These are phyloP conservation scores for Channa maculata DNA, from an alignment of 2,113 vertebrate genomes.

Conservation along the genomic window DNA sequence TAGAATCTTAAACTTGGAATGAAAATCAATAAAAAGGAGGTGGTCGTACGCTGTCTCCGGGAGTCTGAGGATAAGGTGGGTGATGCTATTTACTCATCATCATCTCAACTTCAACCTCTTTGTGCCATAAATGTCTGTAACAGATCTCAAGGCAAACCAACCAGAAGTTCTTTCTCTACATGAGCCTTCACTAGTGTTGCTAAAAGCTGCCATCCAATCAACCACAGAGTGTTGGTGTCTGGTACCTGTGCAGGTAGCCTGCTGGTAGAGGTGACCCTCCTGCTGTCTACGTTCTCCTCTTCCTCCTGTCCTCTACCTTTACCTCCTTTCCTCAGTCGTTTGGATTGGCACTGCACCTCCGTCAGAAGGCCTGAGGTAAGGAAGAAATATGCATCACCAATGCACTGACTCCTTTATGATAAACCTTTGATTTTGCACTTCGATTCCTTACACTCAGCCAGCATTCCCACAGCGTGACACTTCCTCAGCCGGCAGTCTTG, in stretches of 20 bases:
- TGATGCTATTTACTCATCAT: no score
- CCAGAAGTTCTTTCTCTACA: no score
- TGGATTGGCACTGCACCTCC: conserved; percentile 96
- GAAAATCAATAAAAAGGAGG: no score
- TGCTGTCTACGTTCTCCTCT: conserved; percentile 81
- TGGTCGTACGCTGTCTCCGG: no score
- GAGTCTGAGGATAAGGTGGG: no score
- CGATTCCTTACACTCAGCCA: conserved; percentile 90
- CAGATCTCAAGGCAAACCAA: neutral
- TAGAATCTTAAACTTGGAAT: no score
- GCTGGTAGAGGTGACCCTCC: conserved; percentile 89
- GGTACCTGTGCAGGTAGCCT: conserved; percentile 79
- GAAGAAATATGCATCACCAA: neutral
- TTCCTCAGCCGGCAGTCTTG: conserved; percentile 95
- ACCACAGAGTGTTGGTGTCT: neutral
- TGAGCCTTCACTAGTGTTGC: neutral
- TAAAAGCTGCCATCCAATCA: neutral
- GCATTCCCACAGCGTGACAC: conserved; percentile 93
- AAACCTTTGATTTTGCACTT: neutral
- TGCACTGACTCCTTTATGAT: neutral
- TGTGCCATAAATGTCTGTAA: neutral
- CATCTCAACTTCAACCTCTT: no score
- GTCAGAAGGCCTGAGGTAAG: conserved; percentile 87
- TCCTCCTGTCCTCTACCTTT: conserved; percentile 86
- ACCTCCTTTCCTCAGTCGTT: conserved; percentile 90